Percentiles rank a stretch among this genome's conserved stretches.
phyloP scores from a whole-genome alignment of 2,888 invertebrate species.

The Diogma glabrata region DNA sequence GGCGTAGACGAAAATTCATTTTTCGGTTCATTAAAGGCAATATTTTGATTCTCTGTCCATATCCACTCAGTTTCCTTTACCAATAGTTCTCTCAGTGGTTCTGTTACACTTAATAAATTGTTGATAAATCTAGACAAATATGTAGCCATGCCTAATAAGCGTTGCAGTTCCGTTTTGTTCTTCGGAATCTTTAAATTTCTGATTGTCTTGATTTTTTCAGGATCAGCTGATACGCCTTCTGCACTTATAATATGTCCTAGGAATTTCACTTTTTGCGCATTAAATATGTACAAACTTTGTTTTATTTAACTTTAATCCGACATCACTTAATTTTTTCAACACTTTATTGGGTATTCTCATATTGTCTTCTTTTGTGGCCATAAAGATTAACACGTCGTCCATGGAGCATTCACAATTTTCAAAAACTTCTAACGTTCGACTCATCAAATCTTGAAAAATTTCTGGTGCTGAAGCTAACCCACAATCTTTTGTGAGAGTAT shows the following conservation, averaged over 20 bases:
- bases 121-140: not conserved
- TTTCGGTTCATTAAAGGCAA: not conserved
- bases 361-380: too few relatives aligned
- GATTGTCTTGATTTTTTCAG: not conserved
- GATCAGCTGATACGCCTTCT: not conserved
- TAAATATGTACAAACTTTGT: not conserved
- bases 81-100: not conserved
- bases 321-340: too few relatives aligned
- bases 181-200: constrained; percentile 19
- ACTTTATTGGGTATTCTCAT: too few relatives aligned
- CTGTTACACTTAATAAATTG: not conserved
- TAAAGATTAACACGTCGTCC: too few relatives aligned
- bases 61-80: not conserved
- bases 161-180: not conserved
- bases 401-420: not conserved
- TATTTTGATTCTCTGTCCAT: too few relatives aligned
- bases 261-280: not conserved
- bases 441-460: not conserved
- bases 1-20: not conserved
- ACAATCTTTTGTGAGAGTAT: not conserved
- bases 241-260: not conserved
- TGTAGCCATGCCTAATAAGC: too few relatives aligned
- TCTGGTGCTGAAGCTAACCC: not conserved
- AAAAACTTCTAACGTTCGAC: too few relatives aligned
- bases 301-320: too few relatives aligned